Conservation (phyloP, 2,888 invertebrate species). For the Eremobia ochroleuca region DNA sequence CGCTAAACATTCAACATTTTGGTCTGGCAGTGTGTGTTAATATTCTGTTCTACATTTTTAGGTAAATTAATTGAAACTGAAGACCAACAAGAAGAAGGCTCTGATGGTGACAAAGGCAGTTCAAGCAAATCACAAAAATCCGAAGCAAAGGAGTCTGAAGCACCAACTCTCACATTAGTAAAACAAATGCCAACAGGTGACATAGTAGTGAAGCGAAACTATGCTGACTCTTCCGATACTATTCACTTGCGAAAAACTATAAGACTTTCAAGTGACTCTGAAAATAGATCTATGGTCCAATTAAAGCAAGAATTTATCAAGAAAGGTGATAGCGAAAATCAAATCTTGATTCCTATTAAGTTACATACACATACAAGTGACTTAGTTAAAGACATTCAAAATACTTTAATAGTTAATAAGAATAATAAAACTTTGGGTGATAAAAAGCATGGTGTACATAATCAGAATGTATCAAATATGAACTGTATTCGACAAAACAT, state of each 20-base stretch:
- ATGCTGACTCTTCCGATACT: constrained; percentile 83
- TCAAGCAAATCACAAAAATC: constrained; percentile 78
- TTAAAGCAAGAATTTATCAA: constrained; percentile 86
- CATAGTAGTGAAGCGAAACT: constrained; percentile 85
- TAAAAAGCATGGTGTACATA: constrained; percentile 89
- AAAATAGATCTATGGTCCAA: constrained; percentile 87
- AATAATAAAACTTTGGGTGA: constrained; percentile 88
- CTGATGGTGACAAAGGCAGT: constrained; percentile 86
- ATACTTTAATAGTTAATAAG: constrained; percentile 88
- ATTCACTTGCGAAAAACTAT: constrained; percentile 87
- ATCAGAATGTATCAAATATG: constrained; percentile 87
- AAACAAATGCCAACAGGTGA: constrained; percentile 87
- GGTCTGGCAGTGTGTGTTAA: neutral
- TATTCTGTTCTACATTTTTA: constrained; percentile 68
- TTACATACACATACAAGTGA: constrained; percentile 82
- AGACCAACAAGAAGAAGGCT: constrained; percentile 91
- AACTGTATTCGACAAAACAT: constrained; percentile 87
- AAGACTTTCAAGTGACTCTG: constrained; percentile 86
- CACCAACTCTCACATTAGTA: constrained; percentile 84
- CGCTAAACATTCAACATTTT: neutral
- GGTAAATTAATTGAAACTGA: constrained; percentile 92
- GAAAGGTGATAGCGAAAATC: constrained; percentile 87
- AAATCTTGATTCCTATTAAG: constrained; percentile 87
- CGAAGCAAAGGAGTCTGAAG: constrained; percentile 82
- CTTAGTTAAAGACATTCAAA: constrained; percentile 89